Base-by-base conservation (phyloP, 2,888 invertebrate genomes). In the Eupithecia subumbrata region DNA sequence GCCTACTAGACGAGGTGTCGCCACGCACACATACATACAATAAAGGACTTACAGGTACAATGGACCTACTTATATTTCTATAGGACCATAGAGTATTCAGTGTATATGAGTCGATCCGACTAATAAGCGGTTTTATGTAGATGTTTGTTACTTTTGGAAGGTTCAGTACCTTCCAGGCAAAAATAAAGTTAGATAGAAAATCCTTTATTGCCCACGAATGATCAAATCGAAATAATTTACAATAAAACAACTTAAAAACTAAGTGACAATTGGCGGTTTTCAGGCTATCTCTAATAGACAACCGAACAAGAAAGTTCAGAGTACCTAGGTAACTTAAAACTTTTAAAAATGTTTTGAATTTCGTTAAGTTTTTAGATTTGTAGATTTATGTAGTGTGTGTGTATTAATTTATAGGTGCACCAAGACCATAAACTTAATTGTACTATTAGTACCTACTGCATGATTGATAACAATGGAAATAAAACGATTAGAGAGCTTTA, bases 1-100 rank as follows among this genome's bases (percentile, higher is more conserved):
- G 72, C 45, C 75, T 56, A 76, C 74, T 76, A 81, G 81, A 81
- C 81, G 72, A 73, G 56, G 75, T 70, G 81, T 78, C 81, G 81
- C 81, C 81, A 77, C 77, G 12, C 79, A 80, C 80, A 80, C 80
- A 72, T 77, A 80, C 80, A 34, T 12, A 77, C 34, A 43, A 25
- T 18, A 69, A 76, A 72, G 43, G 71, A 73, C 70, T 69, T 34
- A 71, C 25, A 56, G 37, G 40, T 43, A 72, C 69, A 74, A 74
- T 71, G 48, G 45, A 7, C 12, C 14, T 52, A 52, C 37, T 22
- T 43, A 68, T 22, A 43, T 68, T 64, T 64, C 64, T 64, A 64
- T 64, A 64, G 64, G 18, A 18, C 30, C 18, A 64, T 56, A 56
- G 56, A 56, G 2, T 63, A 30, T 64, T 34, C 64, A 64, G 8